A percentile compares a stretch with the other conserved stretches of the same genome.
phyloP scores from a whole-genome alignment of 2,113 vertebrate genomes.

The Lanius ludovicianus region DNA sequence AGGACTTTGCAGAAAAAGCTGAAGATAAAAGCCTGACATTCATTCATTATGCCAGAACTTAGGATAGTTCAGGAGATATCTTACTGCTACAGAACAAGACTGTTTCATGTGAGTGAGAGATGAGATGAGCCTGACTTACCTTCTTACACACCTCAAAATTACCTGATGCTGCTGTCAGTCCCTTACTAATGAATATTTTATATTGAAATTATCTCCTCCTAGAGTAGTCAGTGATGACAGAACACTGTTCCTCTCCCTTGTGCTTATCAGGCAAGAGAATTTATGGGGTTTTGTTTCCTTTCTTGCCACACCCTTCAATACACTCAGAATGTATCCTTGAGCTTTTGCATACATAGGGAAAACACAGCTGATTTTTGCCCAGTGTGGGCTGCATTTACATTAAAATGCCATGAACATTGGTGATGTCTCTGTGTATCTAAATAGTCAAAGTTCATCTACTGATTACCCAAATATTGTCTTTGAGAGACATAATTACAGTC shows the following conservation, averaged over 20 bases:
- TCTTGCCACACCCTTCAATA: neutral
- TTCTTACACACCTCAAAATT: neutral
- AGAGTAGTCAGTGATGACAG: neutral
- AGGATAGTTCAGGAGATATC: neutral
- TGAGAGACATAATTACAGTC: constrained; percentile 1
- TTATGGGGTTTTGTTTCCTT: neutral
- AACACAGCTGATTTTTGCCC: neutral
- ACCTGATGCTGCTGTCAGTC: neutral
- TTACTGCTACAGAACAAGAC: neutral
- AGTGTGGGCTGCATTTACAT: neutral
- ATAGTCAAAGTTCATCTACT: neutral
- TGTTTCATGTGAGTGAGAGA: neutral
- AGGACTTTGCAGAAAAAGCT: neutral
- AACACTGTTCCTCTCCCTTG: neutral
- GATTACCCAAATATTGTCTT: constrained; percentile 27
- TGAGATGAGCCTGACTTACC: neutral
- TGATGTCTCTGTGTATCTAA: neutral
- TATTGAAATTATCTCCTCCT: neutral
- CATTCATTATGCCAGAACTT: neutral
- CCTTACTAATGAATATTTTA: neutral
- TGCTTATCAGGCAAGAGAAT: neutral
- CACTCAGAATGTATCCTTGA: rapidly evolving
- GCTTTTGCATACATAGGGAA: neutral
- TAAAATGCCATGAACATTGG: neutral
- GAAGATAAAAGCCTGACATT: neutral